Evolutionary conservation across 2,797 vertebrate genomes (phyloP), one percentile per base, ranked within the genome.

Genomic region (Petrocephalus schoutedeni): DNA sequence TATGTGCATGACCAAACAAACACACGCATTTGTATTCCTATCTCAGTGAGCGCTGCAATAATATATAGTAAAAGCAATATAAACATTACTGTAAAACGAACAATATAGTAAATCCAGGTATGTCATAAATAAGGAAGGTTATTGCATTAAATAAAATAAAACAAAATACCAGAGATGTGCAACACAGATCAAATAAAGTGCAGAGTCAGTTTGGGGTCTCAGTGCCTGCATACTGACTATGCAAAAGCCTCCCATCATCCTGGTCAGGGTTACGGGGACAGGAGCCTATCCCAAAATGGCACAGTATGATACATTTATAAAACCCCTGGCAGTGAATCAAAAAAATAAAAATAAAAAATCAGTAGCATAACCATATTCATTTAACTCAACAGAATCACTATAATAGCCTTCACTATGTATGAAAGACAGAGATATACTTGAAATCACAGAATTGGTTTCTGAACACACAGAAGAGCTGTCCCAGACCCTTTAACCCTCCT

Each of bases 331-430:
- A 87, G 71, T 58, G 77, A 28, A 58, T 59, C 23, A 51, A 0
- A 45, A 45, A 45, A 45, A 45, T 45, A 45, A 45, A 45, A 45
- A 28, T 28, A 28, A 58, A 53, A 23, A 77, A 61, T 85, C 32
- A 56, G 45, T 14, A 54, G 12, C 19, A 16, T 57, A 88, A 71
- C 51, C 82, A 67, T 85, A 51, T 56, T 28, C 32, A 88, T 85
- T 54, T n/a, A 87, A 49, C 77, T 61, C 41, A 87, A 61, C 53
- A 56, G 82, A 77, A 87, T 41, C 12, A 23, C 57, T 28, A 59
- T 41, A 87, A 58, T 19, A 83, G 6, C n/a, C 36, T 87, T 87
- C 45, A 36, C 9, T 56, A 14, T 58, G 54, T 74, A 87, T 45
- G 14, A 54, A 51, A 87, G 67, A 56, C 49, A 80, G 53, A 87